Percentiles rank a stretch among this genome's conserved stretches.
Conservation (phyloP, 2,888 invertebrate species). For the Gymnosoma rotundatum region DNA sequence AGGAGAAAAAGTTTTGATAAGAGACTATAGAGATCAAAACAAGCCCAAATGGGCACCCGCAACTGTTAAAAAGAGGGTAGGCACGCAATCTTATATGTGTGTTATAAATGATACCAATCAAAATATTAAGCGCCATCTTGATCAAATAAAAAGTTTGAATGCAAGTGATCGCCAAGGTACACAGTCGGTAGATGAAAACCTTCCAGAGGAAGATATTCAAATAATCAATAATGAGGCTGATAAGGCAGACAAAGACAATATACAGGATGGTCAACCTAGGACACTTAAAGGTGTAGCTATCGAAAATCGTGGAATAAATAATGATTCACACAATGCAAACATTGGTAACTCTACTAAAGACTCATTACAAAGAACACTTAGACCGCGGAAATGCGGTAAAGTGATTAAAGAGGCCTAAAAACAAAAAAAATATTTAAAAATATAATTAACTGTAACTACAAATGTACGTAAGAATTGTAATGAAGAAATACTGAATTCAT, state of each 20-base stretch:
- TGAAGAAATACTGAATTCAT: too few relatives aligned
- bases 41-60: constrained; percentile 1
- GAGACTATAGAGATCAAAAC: constrained; percentile 8
- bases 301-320: too few relatives aligned
- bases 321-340: background rate
- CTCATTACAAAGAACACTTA: constrained; percentile 5
- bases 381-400: background rate
- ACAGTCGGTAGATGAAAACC: background rate
- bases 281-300: background rate
- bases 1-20: background rate
- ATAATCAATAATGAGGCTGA: background rate
- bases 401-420: background rate
- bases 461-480: too few relatives aligned
- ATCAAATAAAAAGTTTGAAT: background rate
- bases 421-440: background rate
- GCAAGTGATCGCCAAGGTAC: background rate
- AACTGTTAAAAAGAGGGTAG: background rate
- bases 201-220: background rate
- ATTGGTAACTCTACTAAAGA: background rate
- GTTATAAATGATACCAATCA: background rate
- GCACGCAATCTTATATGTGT: background rate
- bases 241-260: background rate
- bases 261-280: background rate
- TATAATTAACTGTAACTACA: too few relatives aligned
- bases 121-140: too few relatives aligned